Evolutionary conservation across 2,797 vertebrate species (phyloP).

Genomic region (Euthynnus affinis): DNA sequence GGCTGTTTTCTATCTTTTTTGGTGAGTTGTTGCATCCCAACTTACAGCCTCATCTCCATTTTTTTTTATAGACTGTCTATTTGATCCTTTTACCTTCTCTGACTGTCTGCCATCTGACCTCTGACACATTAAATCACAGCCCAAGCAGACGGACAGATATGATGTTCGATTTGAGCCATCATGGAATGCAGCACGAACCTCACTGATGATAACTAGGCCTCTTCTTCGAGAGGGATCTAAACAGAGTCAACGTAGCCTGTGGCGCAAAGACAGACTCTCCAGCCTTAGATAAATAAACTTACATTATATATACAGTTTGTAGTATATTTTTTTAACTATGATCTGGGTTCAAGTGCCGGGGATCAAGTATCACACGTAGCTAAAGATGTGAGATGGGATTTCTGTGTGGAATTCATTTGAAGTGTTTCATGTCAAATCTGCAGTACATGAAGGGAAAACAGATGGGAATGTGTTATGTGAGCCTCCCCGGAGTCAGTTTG

Average conservation of each 20-base stretch:
- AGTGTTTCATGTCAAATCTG: constrained; percentile 40
- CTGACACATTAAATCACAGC: constrained; percentile 36
- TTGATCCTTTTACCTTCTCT: constrained; percentile 6
- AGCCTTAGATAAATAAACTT: background rate
- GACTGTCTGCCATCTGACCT: constrained; percentile 13
- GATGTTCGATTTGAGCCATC: constrained; percentile 11
- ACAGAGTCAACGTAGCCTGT: background rate
- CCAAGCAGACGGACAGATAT: constrained; percentile 1
- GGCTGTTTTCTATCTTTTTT: background rate
- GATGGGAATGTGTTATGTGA: constrained; percentile 60
- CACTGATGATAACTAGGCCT: constrained; percentile 14
- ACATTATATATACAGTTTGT: background rate
- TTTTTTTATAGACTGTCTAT: background rate
- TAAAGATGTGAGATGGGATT: constrained; percentile 25
- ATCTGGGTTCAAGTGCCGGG: background rate
- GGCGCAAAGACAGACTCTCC: background rate
- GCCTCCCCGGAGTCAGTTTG: constrained; percentile 17
- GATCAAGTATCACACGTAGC: background rate
- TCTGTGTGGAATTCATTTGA: constrained; percentile 36
- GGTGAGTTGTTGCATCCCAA: background rate
- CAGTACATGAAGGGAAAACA: constrained; percentile 36
- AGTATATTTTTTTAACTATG: background rate
- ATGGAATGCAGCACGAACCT: constrained; percentile 8
- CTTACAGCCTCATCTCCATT: background rate
- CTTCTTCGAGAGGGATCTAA: background rate